These are phyloP conservation scores for Scrobipalpa atriplicella DNA, from an alignment of 2,888 invertebrate genomes.

Conservation along the genomic window DNA sequence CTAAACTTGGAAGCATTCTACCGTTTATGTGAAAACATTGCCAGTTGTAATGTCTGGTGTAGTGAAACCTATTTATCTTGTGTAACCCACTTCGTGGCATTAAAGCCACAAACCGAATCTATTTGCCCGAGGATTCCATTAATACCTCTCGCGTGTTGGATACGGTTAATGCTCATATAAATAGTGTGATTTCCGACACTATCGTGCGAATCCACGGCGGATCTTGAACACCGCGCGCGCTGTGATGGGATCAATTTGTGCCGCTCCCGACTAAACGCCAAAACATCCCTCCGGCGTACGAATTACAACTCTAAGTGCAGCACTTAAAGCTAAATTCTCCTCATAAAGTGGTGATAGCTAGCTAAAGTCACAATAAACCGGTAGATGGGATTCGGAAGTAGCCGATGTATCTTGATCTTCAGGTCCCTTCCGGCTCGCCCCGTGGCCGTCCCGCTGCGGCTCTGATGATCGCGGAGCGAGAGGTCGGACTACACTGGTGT, in stretches of 20 bases:
- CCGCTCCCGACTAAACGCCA: slow-evolving; percentile 57
- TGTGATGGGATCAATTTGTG: slow-evolving; percentile 72
- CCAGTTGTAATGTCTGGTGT: slow-evolving; percentile 5
- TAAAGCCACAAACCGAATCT: slow-evolving; percentile 21
- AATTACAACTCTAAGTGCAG: slow-evolving; percentile 56
- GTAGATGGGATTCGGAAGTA: slow-evolving; percentile 55
- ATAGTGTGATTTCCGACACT: slow-evolving; percentile 61
- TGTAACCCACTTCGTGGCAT: slow-evolving; percentile 19
- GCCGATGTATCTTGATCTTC: slow-evolving; percentile 53
- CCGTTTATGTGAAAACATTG: slow-evolving; percentile 21
- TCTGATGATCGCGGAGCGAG: slow-evolving; percentile 33
- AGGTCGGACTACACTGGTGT: slow-evolving; percentile 43
- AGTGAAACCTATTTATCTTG: slow-evolving; percentile 13
- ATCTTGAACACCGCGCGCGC: slow-evolving; percentile 39
- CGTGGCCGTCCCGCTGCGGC: slow-evolving; percentile 36
- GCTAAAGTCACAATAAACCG: slow-evolving; percentile 63
- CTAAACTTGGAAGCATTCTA: slow-evolving; percentile 17
- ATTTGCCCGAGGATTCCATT: slow-evolving; percentile 26
- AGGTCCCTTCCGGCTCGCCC: slow-evolving; percentile 36
- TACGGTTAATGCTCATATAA: slow-evolving; percentile 62
- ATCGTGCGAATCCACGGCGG: slow-evolving; percentile 30
- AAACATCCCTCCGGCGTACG: slow-evolving; percentile 40
- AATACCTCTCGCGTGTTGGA: slow-evolving; percentile 23
- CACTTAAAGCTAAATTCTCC: slow-evolving; percentile 54
- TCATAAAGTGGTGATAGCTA: slow-evolving; percentile 44